phyloP scores from a whole-genome alignment of 1,140 invertebrate genomes.

The Apis laboriosa region DNA sequence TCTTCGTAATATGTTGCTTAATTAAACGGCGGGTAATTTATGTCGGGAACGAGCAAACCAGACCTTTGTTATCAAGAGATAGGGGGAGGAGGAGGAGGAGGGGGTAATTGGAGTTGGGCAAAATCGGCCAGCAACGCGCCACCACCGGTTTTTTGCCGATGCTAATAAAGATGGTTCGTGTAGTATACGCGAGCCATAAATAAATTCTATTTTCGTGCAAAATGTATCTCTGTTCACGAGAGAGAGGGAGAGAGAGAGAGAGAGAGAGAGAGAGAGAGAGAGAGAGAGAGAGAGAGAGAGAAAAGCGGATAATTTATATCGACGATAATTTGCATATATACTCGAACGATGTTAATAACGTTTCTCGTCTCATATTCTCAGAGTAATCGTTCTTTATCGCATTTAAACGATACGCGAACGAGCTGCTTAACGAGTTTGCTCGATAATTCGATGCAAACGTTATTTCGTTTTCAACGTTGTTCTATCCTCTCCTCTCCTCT shows the following conservation, averaged over 20 bases:
- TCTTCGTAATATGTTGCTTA: constrained; percentile 2
- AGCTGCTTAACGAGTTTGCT: background rate
- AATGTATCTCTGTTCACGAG: no score
- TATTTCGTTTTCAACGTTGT: background rate
- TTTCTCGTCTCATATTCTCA: no score
- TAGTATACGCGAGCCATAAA: background rate
- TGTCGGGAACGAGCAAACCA: background rate
- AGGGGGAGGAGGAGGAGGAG: no score
- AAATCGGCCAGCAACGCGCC: background rate
- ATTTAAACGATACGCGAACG: background rate
- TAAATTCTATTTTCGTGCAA: background rate
- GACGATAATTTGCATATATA: background rate
- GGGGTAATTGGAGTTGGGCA: constrained; percentile 15
- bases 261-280: background rate
- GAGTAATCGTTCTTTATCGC: background rate
- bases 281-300: fast-evolving
- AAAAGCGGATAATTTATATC: background rate
- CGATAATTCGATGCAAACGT: background rate
- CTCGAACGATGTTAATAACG: no score
- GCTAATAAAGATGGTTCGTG: background rate
- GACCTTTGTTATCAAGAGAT: background rate
- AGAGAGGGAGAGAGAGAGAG: background rate
- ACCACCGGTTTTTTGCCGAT: background rate
- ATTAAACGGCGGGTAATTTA: constrained; percentile 25
- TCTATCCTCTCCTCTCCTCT: no score